Conservation (phyloP, 2,888 invertebrate species). For the Ennomos erosarius region DNA sequence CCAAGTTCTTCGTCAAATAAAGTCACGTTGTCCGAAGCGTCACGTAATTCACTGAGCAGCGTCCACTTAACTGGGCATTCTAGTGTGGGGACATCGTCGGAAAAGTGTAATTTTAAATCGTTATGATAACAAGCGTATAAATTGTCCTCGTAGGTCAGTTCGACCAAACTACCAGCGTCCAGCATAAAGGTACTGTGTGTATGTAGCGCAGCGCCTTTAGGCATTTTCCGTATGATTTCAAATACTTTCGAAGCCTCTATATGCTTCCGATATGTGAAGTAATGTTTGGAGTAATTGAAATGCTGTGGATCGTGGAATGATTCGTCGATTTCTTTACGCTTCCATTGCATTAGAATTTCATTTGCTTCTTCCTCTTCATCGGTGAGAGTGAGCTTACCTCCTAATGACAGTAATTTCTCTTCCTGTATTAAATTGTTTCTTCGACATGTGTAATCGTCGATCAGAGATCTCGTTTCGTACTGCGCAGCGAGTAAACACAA, state of each 20-base stretch:
- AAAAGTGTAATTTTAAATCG: constrained; percentile 68
- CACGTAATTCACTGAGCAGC: constrained; percentile 77
- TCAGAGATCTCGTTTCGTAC: constrained; percentile 45
- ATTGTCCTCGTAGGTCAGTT: constrained; percentile 86
- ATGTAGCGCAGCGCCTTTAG: constrained; percentile 91
- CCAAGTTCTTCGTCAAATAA: constrained; percentile 82
- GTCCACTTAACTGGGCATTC: constrained; percentile 77
- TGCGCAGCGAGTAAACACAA: constrained; percentile 43
- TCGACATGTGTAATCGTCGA: constrained; percentile 50
- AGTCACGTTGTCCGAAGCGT: constrained; percentile 65
- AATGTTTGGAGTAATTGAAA: constrained; percentile 88
- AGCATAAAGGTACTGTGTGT: constrained; percentile 88
- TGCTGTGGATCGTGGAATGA: constrained; percentile 75
- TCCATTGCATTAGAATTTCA: constrained; percentile 84
- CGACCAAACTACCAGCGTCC: constrained; percentile 85
- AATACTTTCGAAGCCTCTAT: constrained; percentile 88
- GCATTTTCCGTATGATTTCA: constrained; percentile 87
- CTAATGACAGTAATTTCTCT: constrained; percentile 78
- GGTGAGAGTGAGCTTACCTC: constrained; percentile 75
- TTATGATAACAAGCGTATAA: constrained; percentile 82
- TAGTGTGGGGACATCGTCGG: constrained; percentile 55
- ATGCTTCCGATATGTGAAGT: constrained; percentile 84
- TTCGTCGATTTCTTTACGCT: constrained; percentile 78
- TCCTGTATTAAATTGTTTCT: constrained; percentile 58
- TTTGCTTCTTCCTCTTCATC: constrained; percentile 82